Conservation (phyloP, 2,888 invertebrate genomes). For the Acrobasis consociella region DNA sequence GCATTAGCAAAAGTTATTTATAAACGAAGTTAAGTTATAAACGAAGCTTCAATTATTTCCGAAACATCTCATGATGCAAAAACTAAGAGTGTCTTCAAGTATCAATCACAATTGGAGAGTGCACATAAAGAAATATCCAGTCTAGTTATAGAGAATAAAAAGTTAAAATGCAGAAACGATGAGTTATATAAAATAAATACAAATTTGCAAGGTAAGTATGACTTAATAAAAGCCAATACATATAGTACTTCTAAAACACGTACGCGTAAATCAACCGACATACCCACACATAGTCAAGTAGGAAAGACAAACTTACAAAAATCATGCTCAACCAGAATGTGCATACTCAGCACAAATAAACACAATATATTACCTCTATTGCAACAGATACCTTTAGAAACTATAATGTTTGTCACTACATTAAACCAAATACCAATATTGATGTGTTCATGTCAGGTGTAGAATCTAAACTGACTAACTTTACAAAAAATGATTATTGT, state of each 20-base stretch:
- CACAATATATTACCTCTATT: neutral
- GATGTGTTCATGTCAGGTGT: neutral
- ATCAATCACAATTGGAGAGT: neutral
- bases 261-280: neutral
- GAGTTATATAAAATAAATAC: neutral
- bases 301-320: no score
- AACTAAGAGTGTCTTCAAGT: neutral
- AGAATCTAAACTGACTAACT: constrained; percentile 12
- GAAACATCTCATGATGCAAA: neutral
- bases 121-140: neutral
- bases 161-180: neutral
- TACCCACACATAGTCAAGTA: neutral
- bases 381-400: neutral
- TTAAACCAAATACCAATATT: neutral
- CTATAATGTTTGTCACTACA: neutral
- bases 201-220: neutral
- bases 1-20: no score
- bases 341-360: constrained; percentile 2
- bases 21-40: neutral
- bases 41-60: neutral
- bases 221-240: neutral
- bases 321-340: constrained; percentile 10
- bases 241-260: neutral
- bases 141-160: neutral
- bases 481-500: constrained; percentile 16